Percentiles rank a stretch among this genome's conserved stretches.
These are phyloP conservation scores for Zaprionus lachaisei DNA, from an alignment of 1,140 invertebrate species.

Conservation along the genomic window DNA sequence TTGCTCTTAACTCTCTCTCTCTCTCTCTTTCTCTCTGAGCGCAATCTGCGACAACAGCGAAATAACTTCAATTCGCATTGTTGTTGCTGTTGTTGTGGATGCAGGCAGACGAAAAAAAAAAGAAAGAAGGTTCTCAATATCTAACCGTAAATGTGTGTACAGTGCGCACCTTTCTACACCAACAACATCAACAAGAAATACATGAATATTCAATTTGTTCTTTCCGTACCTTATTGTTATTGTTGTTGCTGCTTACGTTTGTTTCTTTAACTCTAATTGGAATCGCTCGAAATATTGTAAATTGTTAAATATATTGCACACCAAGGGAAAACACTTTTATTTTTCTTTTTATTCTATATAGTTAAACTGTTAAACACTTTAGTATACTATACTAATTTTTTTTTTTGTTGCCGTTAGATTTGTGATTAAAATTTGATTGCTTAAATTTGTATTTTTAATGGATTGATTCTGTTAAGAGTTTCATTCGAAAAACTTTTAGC, in stretches of 20 bases:
- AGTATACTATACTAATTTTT: conserved; percentile 62
- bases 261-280: conserved; percentile 49
- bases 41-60: conserved; percentile 33
- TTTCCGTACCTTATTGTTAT: conserved; percentile 53
- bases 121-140: not conserved
- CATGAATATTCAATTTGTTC: conserved; percentile 9
- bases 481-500: conserved; percentile 67
- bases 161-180: conserved; percentile 23
- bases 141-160: conserved; percentile 4
- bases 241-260: conserved; percentile 36
- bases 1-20: conserved; percentile 15
- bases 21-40: conserved; percentile 30
- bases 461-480: conserved; percentile 45
- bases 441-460: conserved; percentile 23
- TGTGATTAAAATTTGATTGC: conserved; percentile 44
- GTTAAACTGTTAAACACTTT: conserved; percentile 74
- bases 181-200: conserved; percentile 9
- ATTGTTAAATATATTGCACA: conserved; percentile 50
- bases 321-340: conserved; percentile 61
- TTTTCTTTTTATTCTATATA: conserved; percentile 28
- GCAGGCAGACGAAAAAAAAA: conserved; percentile 24
- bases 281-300: conserved; percentile 34
- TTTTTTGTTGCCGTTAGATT: conserved; percentile 28
- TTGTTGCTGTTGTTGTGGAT: conserved; percentile 47
- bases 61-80: conserved; percentile 41